phyloP scores from a whole-genome alignment of 2,797 vertebrate species.

The Crenichthys baileyi region DNA sequence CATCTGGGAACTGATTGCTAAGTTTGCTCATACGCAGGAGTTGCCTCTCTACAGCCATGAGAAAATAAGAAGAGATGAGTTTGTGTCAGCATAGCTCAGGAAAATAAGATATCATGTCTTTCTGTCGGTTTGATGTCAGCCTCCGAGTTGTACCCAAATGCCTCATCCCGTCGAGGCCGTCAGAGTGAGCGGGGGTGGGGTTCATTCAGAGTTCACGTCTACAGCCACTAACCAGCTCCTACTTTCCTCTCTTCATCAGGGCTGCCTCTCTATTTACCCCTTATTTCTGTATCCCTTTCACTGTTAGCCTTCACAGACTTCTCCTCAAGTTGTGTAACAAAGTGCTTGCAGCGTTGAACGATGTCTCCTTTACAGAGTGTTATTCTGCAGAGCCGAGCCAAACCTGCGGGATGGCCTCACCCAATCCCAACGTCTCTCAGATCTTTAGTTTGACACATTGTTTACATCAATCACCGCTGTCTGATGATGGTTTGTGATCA shows the following conservation, averaged over 20 bases:
- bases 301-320: slow-evolving; percentile 35
- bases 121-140: slow-evolving; percentile 95
- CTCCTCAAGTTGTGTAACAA: slow-evolving; percentile 44
- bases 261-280: slow-evolving; percentile 50
- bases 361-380: slow-evolving; percentile 38
- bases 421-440: slow-evolving; percentile 37
- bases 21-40: slow-evolving; percentile 78
- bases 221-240: slow-evolving; percentile 85
- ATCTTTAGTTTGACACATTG: slow-evolving; percentile 48
- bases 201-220: slow-evolving; percentile 97
- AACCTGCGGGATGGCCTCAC: slow-evolving; percentile 46
- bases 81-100: slow-evolving; percentile 93
- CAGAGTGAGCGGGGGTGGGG: slow-evolving; percentile 76
- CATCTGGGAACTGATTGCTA: slow-evolving; percentile 86
- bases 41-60: slow-evolving; percentile 81
- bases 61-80: slow-evolving; percentile 93
- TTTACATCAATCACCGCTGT: slow-evolving; percentile 52
- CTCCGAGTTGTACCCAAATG: slow-evolving; percentile 90
- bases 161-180: slow-evolving; percentile 88
- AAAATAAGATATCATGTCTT: slow-evolving; percentile 99
- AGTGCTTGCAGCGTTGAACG: slow-evolving; percentile 29
- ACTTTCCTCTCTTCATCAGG: slow-evolving; percentile 62
- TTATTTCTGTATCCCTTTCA: slow-evolving; percentile 19
- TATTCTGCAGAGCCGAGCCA: slow-evolving; percentile 26
- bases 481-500: slow-evolving; percentile 30